Conservation (phyloP, 2,113 vertebrate species). For the Mugil cephalus region DNA sequence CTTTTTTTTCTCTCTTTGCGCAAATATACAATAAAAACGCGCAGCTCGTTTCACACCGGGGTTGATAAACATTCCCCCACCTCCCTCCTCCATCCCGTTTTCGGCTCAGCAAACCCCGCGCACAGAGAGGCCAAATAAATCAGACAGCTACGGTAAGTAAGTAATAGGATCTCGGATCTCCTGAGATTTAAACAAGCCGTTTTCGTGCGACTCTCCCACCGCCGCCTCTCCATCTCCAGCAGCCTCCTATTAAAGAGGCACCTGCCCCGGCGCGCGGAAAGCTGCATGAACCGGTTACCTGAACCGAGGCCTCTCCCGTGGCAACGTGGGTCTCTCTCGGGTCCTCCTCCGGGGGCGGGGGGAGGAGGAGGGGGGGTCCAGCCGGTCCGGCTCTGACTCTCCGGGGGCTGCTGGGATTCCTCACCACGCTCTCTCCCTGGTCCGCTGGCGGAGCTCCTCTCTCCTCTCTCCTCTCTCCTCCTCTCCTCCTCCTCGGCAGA, state of each 20-base stretch:
- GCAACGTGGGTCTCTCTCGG: conserved; percentile 76
- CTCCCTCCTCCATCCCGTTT: no score
- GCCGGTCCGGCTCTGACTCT: conserved; percentile 72
- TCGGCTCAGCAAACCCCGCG: conserved; percentile 18
- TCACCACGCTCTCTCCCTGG: conserved; percentile 74
- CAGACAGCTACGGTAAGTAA: conserved; percentile 15
- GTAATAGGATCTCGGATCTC: conserved; percentile 49
- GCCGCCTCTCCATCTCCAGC: conserved; percentile 57
- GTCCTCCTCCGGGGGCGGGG: conserved; percentile 70
- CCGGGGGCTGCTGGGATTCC: conserved; percentile 76
- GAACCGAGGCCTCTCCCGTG: conserved; percentile 79
- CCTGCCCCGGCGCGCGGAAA: conserved; percentile 47
- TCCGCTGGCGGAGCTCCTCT: conserved; percentile 71
- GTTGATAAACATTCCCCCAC: neutral
- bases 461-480: conserved; percentile 59
- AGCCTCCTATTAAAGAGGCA: conserved; percentile 26
- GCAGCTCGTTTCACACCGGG: conserved; percentile 16
- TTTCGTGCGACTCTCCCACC: conserved; percentile 28
- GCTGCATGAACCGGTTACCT: conserved; percentile 73
- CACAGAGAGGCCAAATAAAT: conserved; percentile 29
- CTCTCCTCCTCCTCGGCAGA: conserved; percentile 46
- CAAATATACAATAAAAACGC: conserved; percentile 27
- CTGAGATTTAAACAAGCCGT: conserved; percentile 43
- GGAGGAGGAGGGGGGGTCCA: conserved; percentile 63
- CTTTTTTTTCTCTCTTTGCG: no score